Evolutionary conservation across 2,888 invertebrate species (phyloP).

Genomic region (Hypolimnas misippus): DNA sequence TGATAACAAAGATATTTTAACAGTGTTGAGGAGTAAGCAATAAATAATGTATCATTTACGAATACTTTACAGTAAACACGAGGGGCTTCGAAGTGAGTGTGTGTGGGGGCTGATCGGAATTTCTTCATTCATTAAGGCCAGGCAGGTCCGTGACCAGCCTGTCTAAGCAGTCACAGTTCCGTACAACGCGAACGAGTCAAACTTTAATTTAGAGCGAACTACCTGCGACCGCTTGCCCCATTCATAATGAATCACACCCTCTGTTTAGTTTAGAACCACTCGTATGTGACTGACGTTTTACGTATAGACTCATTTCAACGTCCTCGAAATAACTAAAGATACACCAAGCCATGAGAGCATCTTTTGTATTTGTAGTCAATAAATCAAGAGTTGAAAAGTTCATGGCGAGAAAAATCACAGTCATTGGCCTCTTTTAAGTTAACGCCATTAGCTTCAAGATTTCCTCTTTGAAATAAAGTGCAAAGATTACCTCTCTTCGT

Average conservation of each 20-base stretch:
- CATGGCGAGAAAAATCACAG: slow-evolving; percentile 75
- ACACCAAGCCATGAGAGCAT: slow-evolving; percentile 48
- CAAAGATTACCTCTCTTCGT: slow-evolving; percentile 81
- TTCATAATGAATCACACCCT: slow-evolving; percentile 74
- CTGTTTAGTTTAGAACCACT: slow-evolving; percentile 66
- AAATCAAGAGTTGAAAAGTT: slow-evolving; percentile 75
- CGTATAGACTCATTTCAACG: slow-evolving; percentile 50
- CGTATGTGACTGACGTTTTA: slow-evolving; percentile 73
- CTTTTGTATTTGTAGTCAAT: slow-evolving; percentile 63
- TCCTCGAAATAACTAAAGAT: slow-evolving; percentile 45
- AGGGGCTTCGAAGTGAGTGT: slow-evolving; percentile 56
- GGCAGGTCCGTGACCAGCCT: slow-evolving; percentile 72
- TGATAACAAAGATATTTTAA: not conserved
- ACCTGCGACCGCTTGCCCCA: slow-evolving; percentile 68
- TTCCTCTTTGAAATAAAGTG: slow-evolving; percentile 80
- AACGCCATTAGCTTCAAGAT: slow-evolving; percentile 82
- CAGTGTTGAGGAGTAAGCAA: slow-evolving; percentile 8
- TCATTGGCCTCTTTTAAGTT: slow-evolving; percentile 82
- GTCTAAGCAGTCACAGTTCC: slow-evolving; percentile 64
- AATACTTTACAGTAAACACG: slow-evolving; percentile 65
- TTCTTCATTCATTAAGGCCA: slow-evolving; percentile 81
- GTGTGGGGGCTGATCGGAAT: slow-evolving; percentile 65
- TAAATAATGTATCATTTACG: slow-evolving; percentile 45
- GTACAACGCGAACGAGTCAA: slow-evolving; percentile 69
- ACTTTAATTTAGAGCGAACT: slow-evolving; percentile 75